Base-by-base conservation (phyloP, 2,888 invertebrate species). In the Terebella lapidaria region DNA sequence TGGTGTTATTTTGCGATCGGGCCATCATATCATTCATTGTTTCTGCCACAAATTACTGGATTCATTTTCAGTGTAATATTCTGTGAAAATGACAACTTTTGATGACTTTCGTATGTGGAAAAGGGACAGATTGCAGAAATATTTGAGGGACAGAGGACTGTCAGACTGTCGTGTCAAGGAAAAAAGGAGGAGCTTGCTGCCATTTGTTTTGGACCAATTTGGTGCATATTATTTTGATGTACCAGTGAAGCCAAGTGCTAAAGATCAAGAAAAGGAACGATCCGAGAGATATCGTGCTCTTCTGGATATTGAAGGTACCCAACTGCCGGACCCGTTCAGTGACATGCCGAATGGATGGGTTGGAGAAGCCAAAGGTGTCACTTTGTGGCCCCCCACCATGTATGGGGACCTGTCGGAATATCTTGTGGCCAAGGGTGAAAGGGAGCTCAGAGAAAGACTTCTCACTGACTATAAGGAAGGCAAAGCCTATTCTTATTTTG, bases 401-500 rank as follows among this genome's bases (percentile, higher is more conserved):
- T 30, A 30, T 22, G 4, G 10, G 4, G 30, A 54, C n/a, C 4
- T 54, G 3, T n/a, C 30, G 5, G n/a, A 5, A 5, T 54, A 30
- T 22, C 55, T 54, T 3, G 15, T 35, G 4, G 22, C 4, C 4
- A 30, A 20, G 10, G 35, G 24, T 10, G 35, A 18, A 18, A 54
- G 24, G 35, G 55, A 54, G n/a, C 22, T 54, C 30, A 15, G 35
- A 3, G 22, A 4, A 4, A 28, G 55, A 10, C 55, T 54, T 20
- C 29, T 54, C 3, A 10, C 29, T 18, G 55, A 54, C 24, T 54
- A 54, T 35, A 54, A 54, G 24, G 55, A 54, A 35, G 55, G 55
- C 10, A 54, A 54, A 35, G 55, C 55, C n/a, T 54, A 54, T 35
- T 54, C 35, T 22, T 54, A 54, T 30, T 30, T 54, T 35, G 35